Percentiles rank a stretch among this genome's conserved stretches.
Conservation (phyloP, 2,113 vertebrate species). For the Vicugna pacos region DNA sequence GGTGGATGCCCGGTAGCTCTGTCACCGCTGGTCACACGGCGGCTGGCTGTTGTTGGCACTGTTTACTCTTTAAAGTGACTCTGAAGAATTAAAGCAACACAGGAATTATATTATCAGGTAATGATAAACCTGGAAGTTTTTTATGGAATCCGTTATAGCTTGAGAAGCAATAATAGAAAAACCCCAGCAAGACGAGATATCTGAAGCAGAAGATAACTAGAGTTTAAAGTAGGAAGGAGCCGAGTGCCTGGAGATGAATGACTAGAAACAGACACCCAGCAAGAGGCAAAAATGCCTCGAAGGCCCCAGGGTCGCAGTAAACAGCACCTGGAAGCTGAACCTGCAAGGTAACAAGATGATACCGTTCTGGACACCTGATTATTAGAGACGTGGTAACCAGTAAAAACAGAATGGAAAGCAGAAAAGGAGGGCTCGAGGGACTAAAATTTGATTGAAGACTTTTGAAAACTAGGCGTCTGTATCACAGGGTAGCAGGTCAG, state of each 20-base stretch:
- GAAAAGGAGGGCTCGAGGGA: slow-evolving; percentile 69
- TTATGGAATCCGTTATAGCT: not conserved
- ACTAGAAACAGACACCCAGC: slow-evolving; percentile 58
- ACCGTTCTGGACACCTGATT: slow-evolving; percentile 72
- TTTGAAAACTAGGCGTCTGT: slow-evolving; percentile 71
- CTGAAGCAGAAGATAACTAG: slow-evolving; percentile 54
- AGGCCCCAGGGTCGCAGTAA: slow-evolving; percentile 77
- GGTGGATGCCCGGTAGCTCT: too few species aligned
- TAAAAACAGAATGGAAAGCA: slow-evolving; percentile 63
- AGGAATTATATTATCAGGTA: not conserved
- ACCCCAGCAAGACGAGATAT: slow-evolving; percentile 14
- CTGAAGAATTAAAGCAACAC: slow-evolving; percentile 58
- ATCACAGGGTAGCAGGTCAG: slow-evolving; percentile 31
- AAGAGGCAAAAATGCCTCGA: slow-evolving; percentile 39
- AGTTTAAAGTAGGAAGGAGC: slow-evolving; percentile 67
- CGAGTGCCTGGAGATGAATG: slow-evolving; percentile 72
- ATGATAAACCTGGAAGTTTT: slow-evolving; percentile 19
- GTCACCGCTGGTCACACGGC: too few species aligned
- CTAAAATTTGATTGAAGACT: slow-evolving; percentile 76
- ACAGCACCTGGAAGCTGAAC: slow-evolving; percentile 72
- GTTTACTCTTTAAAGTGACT: slow-evolving; percentile 48
- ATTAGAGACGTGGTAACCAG: slow-evolving; percentile 80
- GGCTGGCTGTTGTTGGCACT: not conserved
- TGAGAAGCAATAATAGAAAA: slow-evolving; percentile 26
- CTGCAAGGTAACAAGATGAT: slow-evolving; percentile 76